Evolutionary conservation across 1,140 invertebrate species (phyloP).

Genomic region (Eriosoma lanigerum): DNA sequence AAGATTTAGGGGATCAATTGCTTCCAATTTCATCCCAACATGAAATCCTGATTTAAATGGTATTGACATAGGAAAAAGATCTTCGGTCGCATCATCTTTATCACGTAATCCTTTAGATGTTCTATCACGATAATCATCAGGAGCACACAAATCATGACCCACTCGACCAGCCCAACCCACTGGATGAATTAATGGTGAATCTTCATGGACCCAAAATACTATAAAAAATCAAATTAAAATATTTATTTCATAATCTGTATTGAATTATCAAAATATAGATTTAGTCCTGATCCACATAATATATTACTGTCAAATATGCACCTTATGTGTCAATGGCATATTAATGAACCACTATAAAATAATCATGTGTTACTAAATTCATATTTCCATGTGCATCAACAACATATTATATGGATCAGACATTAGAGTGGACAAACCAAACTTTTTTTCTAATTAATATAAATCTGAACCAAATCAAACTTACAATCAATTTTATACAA

Average conservation of each 20-base stretch:
- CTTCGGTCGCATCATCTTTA: conserved; percentile 73
- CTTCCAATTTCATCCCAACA: conserved; percentile 94
- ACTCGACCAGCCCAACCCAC: conserved; percentile 87
- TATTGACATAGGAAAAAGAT: conserved; percentile 67
- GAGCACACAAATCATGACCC: conserved; percentile 82
- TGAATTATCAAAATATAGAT: background rate
- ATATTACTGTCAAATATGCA: too few relatives aligned
- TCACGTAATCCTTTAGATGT: conserved; percentile 64
- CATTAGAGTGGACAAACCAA: too few relatives aligned
- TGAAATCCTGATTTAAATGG: conserved; percentile 64
- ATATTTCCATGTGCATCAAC: too few relatives aligned
- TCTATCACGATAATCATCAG: conserved; percentile 73
- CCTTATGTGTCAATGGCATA: too few relatives aligned
- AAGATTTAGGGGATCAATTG: conserved; percentile 92
- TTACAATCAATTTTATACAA: too few relatives aligned
- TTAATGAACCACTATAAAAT: too few relatives aligned
- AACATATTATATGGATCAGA: too few relatives aligned
- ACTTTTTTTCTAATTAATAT: too few relatives aligned
- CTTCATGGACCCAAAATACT: conserved; percentile 93
- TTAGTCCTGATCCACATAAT: too few relatives aligned
- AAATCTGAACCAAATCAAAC: too few relatives aligned
- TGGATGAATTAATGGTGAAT: conserved; percentile 90
- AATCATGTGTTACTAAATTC: too few relatives aligned
- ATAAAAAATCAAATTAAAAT: conserved; percentile 36
- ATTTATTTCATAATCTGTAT: background rate